Percentiles rank a stretch among this genome's conserved stretches.
Conservation (phyloP, 2,113 vertebrate species). For the Garra rufa region DNA sequence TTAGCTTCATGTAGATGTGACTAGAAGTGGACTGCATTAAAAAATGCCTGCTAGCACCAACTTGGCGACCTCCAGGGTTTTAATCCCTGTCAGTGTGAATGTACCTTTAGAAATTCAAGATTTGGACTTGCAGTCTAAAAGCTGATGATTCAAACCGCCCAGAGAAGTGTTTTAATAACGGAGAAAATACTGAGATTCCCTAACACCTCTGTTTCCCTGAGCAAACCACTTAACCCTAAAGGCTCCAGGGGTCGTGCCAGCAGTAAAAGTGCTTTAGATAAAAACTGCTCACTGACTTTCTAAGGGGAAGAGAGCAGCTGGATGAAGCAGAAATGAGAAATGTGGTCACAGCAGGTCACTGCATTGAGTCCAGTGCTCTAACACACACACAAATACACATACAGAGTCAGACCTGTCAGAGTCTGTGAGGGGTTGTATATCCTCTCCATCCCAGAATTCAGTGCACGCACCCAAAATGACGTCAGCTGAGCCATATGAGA, state of each 20-base stretch:
- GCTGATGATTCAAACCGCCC: not conserved
- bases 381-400: conserved; percentile 3
- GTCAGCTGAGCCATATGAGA: conserved; percentile 59
- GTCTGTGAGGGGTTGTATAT: conserved; percentile 51
- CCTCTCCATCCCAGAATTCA: conserved; percentile 59
- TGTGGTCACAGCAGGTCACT: conserved; percentile 3
- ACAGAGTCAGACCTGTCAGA: conserved; percentile 48
- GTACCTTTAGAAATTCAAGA: not conserved
- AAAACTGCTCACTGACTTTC: not conserved
- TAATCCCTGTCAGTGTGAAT: not conserved
- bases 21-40: not conserved
- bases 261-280: not conserved
- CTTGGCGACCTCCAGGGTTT: not conserved
- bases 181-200: not conserved
- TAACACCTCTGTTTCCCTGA: not conserved
- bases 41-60: not conserved
- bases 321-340: not conserved
- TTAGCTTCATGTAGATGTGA: not conserved
- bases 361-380: not conserved
- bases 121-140: not conserved
- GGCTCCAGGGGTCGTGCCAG: not conserved
- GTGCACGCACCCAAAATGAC: conserved; percentile 43
- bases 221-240: conserved; percentile 3
- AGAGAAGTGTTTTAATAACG: not conserved
- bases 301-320: not conserved